Evolutionary conservation across 2,797 vertebrate genomes (phyloP).

Genomic region (Girardinus metallicus): DNA sequence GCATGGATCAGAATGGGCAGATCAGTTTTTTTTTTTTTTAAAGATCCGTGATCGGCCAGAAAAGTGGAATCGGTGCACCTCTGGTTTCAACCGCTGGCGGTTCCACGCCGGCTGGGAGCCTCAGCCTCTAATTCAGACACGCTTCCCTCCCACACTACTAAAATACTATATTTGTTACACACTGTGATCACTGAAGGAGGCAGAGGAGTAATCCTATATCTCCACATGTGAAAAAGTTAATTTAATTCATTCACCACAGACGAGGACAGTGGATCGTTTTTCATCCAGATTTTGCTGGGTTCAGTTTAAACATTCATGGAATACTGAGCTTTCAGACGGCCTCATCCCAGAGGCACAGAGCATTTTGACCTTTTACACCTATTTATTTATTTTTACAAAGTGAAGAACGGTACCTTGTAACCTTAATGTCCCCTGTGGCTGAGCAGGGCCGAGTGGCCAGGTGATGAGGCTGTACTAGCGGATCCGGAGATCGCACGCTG

Average conservation of each 20-base stretch:
- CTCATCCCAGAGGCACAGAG: slow-evolving; percentile 23
- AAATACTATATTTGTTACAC: background rate
- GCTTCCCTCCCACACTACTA: background rate
- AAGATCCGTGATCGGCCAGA: background rate
- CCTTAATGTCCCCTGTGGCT: slow-evolving; percentile 47
- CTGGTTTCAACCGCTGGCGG: no score
- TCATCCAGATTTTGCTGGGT: background rate
- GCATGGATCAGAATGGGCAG: background rate
- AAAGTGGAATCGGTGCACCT: background rate
- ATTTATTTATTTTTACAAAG: slow-evolving; percentile 30
- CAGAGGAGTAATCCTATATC: background rate
- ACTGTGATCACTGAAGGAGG: background rate
- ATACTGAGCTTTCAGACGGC: slow-evolving; percentile 9
- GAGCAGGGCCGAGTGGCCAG: slow-evolving; percentile 30
- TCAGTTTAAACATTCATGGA: background rate
- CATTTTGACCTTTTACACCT: slow-evolving; percentile 50
- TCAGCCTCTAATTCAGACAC: background rate
- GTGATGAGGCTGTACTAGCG: slow-evolving; percentile 56
- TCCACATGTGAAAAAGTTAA: background rate
- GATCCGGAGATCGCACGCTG: slow-evolving; percentile 38
- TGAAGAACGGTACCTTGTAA: slow-evolving; percentile 65
- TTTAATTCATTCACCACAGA: background rate
- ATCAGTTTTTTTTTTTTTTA: background rate
- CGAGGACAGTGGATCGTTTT: background rate
- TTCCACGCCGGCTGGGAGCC: background rate